Evolutionary conservation across 1,140 invertebrate species (phyloP), one percentile per base, ranked within the genome.

Genomic region (Heliconius melpomene): DNA sequence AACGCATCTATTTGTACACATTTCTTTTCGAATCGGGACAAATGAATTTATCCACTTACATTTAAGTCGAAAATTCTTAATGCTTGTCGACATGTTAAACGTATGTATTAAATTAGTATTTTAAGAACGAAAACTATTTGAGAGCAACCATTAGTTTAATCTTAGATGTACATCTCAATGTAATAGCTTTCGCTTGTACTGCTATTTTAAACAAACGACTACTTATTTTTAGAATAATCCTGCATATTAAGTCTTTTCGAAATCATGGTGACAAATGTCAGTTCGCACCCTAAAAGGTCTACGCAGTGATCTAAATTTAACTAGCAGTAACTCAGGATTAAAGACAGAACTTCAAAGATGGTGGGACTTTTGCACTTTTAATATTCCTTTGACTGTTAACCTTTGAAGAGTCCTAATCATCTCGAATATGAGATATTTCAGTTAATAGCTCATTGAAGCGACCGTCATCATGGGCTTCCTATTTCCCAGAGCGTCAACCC

Each of bases 381-480:
- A 66, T 36, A 38, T 29, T 11, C 32, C 54, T 75, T 46, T 46
- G 13, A 46, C 40, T 46, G 40, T 46, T 46, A 46, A 16, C 40
- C 13, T 46, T 75, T 60, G 60, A 76, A 66, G 54, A 8, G 40
- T 76, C 36, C 57, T 60, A 76, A 76, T 66, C 36, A 66, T 76
- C 57, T 60, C 36, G 32, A 76, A 38, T 76, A 40, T 76, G 54
- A 76, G 74, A 66, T 40, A 66, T 66, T 76, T 66, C 74, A 57
- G 76, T 90, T 91, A 93, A 92, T 90, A 91, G 85, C 86, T 84
- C 80, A 82, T 77, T 66, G 74, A 82, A 84, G 86, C 80, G 86
- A 89, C 85, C 86, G 89, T 90, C 88, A 92, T 91, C 91, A 92
- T 84, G 83, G 80, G 86, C 84, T 91, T 85, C 83, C 86, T 88